Conservation (phyloP, 1,140 invertebrate genomes). For the Bathynomus jamesi region DNA sequence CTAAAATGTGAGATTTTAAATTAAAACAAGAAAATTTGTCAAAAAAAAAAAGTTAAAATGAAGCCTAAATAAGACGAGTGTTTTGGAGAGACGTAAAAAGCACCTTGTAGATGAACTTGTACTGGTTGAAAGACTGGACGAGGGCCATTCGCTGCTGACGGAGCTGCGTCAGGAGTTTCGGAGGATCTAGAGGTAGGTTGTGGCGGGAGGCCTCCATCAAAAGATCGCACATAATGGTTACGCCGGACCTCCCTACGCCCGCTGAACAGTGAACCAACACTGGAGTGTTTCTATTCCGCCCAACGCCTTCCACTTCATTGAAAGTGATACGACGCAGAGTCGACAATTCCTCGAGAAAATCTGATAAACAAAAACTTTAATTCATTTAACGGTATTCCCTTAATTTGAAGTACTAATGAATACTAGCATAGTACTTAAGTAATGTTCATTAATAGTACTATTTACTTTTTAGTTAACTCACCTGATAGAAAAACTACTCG, state of each 20-base stretch:
- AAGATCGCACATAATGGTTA: slow-evolving; percentile 68
- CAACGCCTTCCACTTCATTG: slow-evolving; percentile 50
- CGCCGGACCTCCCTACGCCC: slow-evolving; percentile 61
- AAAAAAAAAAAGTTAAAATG: neutral
- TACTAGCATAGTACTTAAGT: neutral
- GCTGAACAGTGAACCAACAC: slow-evolving; percentile 61
- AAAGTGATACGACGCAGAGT: slow-evolving; percentile 65
- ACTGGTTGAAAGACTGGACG: slow-evolving; percentile 78
- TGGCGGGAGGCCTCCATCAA: slow-evolving; percentile 76
- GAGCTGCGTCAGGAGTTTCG: slow-evolving; percentile 62
- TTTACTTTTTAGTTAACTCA: neutral
- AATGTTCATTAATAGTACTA: neutral
- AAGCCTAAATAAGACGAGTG: slow-evolving; percentile 64
- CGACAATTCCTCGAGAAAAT: slow-evolving; percentile 75
- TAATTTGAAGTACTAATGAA: neutral
- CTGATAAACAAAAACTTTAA: slow-evolving; percentile 41
- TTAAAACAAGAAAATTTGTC: neutral
- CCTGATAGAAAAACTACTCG: neutral
- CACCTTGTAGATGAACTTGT: slow-evolving; percentile 77
- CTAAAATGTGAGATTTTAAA: no score
- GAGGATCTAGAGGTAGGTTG: slow-evolving; percentile 60
- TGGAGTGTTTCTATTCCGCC: slow-evolving; percentile 61
- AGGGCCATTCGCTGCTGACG: slow-evolving; percentile 75
- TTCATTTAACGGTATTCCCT: neutral
- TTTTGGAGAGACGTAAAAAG: slow-evolving; percentile 76